phyloP scores from a whole-genome alignment of 2,888 invertebrate species.

The Lamellibrachia columna region DNA sequence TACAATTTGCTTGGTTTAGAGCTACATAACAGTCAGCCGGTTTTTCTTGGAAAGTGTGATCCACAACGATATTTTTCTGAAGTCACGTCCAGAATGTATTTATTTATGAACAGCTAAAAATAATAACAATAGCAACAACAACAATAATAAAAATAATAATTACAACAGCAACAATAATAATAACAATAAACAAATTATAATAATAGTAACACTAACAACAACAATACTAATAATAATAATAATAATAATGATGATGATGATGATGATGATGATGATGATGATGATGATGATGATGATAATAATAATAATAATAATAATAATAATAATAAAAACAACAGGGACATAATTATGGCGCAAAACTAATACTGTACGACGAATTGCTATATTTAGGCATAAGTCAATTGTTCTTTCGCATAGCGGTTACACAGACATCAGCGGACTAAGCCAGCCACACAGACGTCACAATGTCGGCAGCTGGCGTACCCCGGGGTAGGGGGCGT shows the following conservation, averaged over 20 bases:
- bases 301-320: too few relatives aligned
- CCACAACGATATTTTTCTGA: background rate
- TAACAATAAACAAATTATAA: too few relatives aligned
- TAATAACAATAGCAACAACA: background rate
- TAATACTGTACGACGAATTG: background rate
- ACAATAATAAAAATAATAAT: too few relatives aligned
- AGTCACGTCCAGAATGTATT: background rate
- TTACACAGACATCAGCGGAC: background rate
- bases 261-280: too few relatives aligned
- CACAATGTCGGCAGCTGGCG: background rate
- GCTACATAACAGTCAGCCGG: background rate
- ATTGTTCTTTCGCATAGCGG: background rate
- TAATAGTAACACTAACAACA: too few relatives aligned
- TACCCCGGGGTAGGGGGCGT: constrained; percentile 12
- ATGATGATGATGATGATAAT: too few relatives aligned
- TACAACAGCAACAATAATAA: too few relatives aligned
- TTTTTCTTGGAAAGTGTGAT: too few relatives aligned
- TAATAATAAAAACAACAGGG: too few relatives aligned
- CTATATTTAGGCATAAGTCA: background rate
- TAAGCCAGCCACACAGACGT: background rate
- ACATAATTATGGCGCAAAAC: background rate
- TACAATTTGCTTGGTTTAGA: too few relatives aligned
- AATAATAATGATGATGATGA: too few relatives aligned
- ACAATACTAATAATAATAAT: too few relatives aligned
- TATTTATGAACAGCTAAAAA: background rate